These are phyloP conservation scores for Lophius americanus DNA, from an alignment of 2,797 vertebrate genomes.

Conservation along the genomic window DNA sequence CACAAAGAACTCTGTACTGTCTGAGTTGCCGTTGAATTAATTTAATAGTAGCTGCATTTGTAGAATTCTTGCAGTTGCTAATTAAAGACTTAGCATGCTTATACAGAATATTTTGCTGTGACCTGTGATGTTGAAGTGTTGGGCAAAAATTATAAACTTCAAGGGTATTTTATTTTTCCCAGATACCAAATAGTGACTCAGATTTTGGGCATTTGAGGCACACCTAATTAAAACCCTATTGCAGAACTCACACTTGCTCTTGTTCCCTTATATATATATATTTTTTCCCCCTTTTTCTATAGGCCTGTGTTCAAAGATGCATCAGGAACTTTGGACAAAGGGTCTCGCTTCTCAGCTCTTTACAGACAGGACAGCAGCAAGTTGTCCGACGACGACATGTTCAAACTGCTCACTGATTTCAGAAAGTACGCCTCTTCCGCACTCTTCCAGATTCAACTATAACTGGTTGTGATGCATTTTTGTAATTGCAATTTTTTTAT, in stretches of 20 bases:
- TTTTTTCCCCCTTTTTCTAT: slow-evolving; percentile 4
- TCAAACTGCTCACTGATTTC: slow-evolving; percentile 95
- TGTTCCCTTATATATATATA: not conserved
- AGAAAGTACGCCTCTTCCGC: slow-evolving; percentile 86
- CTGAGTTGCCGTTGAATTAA: not conserved
- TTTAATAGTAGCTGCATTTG: not conserved
- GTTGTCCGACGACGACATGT: slow-evolving; percentile 95
- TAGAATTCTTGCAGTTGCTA: not conserved
- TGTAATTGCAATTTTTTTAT: not conserved
- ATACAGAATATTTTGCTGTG: not conserved
- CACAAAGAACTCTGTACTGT: not conserved
- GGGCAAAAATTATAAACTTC: not conserved
- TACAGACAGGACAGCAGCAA: slow-evolving; percentile 97
- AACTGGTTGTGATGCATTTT: not conserved
- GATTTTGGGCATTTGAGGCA: slow-evolving; percentile 7
- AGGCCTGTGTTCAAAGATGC: slow-evolving; percentile 95
- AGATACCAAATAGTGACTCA: not conserved
- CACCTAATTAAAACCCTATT: slow-evolving; percentile 4
- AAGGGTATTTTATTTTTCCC: slow-evolving; percentile 1
- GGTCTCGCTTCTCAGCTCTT: slow-evolving; percentile 90
- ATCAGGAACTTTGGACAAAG: slow-evolving; percentile 93
- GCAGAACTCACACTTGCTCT: slow-evolving; percentile 9
- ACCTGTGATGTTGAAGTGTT: not conserved
- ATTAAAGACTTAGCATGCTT: not conserved
- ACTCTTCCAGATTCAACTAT: not conserved